phyloP scores from a whole-genome alignment of 2,888 invertebrate species.

The Campaea margaritaria region DNA sequence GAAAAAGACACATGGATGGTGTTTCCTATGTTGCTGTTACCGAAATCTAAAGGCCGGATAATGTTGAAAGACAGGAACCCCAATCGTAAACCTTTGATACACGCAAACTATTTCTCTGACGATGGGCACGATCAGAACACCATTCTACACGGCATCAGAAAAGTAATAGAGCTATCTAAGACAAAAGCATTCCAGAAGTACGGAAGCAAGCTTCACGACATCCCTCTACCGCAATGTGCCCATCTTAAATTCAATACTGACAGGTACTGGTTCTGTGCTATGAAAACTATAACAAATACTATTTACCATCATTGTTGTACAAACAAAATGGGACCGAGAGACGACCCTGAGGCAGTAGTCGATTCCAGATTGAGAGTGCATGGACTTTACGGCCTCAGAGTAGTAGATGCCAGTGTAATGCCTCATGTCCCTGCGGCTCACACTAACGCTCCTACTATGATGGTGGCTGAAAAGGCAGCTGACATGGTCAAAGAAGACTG shows the following conservation, averaged over 20 bases:
- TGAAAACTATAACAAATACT: slow-evolving; percentile 78
- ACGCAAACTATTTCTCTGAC: slow-evolving; percentile 87
- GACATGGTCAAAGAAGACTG: slow-evolving; percentile 82
- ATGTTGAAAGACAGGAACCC: slow-evolving; percentile 87
- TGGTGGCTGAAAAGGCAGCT: slow-evolving; percentile 86
- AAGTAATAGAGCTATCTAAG: slow-evolving; percentile 70
- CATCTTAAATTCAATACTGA: slow-evolving; percentile 83
- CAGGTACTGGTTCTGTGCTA: slow-evolving; percentile 89
- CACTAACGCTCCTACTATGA: slow-evolving; percentile 85
- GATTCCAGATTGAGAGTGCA: slow-evolving; percentile 79
- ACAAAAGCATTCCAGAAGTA: slow-evolving; percentile 81
- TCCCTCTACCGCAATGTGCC: slow-evolving; percentile 84
- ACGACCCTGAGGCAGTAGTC: slow-evolving; percentile 80
- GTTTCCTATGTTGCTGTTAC: slow-evolving; percentile 87
- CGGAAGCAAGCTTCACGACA: slow-evolving; percentile 81
- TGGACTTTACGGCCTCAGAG: slow-evolving; percentile 79
- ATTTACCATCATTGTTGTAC: slow-evolving; percentile 85
- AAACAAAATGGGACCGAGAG: slow-evolving; percentile 80
- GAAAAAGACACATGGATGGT: slow-evolving; percentile 80
- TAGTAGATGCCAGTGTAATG: slow-evolving; percentile 86
- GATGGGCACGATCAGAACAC: slow-evolving; percentile 83
- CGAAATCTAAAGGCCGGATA: slow-evolving; percentile 86
- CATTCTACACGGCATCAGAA: slow-evolving; percentile 75
- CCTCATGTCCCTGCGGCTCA: slow-evolving; percentile 84
- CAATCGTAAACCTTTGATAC: slow-evolving; percentile 86